These are phyloP conservation scores for Drosophila infuscata DNA, from an alignment of 2,888 invertebrate species.

Conservation along the genomic window DNA sequence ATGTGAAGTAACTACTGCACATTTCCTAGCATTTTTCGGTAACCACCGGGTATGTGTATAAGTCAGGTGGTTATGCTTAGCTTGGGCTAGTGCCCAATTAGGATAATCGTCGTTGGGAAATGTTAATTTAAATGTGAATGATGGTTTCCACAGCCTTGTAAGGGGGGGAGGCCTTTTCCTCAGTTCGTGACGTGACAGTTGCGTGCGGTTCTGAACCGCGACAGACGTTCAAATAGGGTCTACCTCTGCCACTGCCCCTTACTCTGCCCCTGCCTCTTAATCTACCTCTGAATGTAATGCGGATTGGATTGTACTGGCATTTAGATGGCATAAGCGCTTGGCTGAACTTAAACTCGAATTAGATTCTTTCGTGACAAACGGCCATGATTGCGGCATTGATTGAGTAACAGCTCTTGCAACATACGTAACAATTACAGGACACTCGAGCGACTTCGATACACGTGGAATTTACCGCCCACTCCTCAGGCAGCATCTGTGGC, in stretches of 20 bases:
- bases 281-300: conserved; percentile 23
- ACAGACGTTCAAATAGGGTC: conserved; percentile 26
- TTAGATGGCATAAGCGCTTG: conserved; percentile 53
- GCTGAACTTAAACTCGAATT: conserved; percentile 64
- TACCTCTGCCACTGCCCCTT: not conserved
- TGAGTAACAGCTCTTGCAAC: conserved; percentile 37
- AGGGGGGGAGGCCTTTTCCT: conserved; percentile 4
- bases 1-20: conserved; percentile 41
- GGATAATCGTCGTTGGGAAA: conserved; percentile 81
- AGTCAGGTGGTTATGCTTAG: conserved; percentile 26
- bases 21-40: conserved; percentile 38
- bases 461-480: not conserved
- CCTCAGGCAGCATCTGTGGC: conserved; percentile 1
- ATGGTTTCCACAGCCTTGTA: conserved; percentile 51
- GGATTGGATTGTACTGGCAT: conserved; percentile 47
- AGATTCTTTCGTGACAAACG: conserved; percentile 65
- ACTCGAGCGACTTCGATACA: conserved; percentile 3
- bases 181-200: conserved; percentile 64
- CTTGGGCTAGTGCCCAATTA: conserved; percentile 66
- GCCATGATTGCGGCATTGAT: conserved; percentile 58
- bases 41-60: not conserved
- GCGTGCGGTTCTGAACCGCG: conserved; percentile 50
- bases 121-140: conserved; percentile 83
- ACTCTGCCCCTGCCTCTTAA: too few relatives aligned
- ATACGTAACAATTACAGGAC: conserved; percentile 39